These are phyloP conservation scores for Xylocampa areola DNA, from an alignment of 2,888 invertebrate genomes.

Conservation along the genomic window DNA sequence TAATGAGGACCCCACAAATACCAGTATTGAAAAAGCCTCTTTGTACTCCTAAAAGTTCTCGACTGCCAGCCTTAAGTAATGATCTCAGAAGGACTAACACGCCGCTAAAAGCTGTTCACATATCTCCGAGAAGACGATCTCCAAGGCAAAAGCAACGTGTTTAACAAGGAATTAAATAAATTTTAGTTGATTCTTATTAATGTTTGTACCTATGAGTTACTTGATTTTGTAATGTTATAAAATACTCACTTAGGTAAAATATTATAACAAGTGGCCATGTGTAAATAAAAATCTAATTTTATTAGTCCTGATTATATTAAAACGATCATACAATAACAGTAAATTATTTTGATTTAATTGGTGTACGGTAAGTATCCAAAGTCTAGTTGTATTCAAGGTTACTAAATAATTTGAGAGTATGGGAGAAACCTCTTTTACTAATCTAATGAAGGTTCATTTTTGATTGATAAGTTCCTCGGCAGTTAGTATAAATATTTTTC, in stretches of 20 bases:
- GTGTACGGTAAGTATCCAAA: no score
- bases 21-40: conserved; percentile 91
- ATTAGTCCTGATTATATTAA: conserved; percentile 60
- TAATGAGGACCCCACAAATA: conserved; percentile 74
- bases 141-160: conserved; percentile 76
- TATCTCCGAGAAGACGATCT: conserved; percentile 83
- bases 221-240: conserved; percentile 52
- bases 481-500: no score
- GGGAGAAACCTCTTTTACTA: no score
- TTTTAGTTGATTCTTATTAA: conserved; percentile 37
- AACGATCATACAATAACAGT: conserved; percentile 25
- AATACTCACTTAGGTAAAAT: conserved; percentile 60
- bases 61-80: conserved; percentile 80
- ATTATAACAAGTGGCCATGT: conserved; percentile 76
- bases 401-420: no score
- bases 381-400: no score
- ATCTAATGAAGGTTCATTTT: no score
- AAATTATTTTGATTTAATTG: no score
- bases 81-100: conserved; percentile 88
- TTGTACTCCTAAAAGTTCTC: conserved; percentile 88
- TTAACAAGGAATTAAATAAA: conserved; percentile 42
- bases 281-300: conserved; percentile 71
- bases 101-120: conserved; percentile 88
- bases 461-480: no score
- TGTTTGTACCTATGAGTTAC: conserved; percentile 54